These are phyloP conservation scores for Siniperca chuatsi DNA, from an alignment of 2,113 vertebrate species.

Conservation along the genomic window DNA sequence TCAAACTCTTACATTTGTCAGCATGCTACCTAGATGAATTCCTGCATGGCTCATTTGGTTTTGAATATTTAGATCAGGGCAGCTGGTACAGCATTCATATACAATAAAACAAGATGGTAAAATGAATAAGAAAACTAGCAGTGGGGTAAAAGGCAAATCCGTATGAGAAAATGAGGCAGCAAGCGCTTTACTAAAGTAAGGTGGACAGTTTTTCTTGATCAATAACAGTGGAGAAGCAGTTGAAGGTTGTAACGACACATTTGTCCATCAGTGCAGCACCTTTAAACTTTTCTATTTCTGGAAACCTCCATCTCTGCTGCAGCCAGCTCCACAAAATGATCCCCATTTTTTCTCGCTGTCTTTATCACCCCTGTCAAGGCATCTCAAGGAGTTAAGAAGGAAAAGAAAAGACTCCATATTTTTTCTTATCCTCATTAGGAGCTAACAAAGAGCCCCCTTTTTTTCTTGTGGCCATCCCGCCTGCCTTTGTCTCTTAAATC, in stretches of 20 bases:
- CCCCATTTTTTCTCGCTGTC: conserved; percentile 47
- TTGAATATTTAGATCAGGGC: background rate
- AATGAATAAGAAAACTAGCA: background rate
- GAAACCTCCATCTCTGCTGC: conserved; percentile 35
- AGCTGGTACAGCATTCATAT: background rate
- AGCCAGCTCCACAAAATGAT: conserved; percentile 57
- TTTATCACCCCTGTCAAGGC: conserved; percentile 69
- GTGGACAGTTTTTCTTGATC: conserved; percentile 15
- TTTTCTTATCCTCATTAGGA: conserved; percentile 78
- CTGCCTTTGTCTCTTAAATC: conserved; percentile 78
- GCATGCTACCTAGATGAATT: background rate
- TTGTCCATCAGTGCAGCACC: conserved; percentile 44
- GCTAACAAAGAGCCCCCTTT: conserved; percentile 38
- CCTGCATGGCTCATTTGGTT: background rate
- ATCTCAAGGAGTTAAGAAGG: conserved; percentile 57
- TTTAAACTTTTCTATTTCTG: conserved; percentile 61
- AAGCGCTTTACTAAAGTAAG: background rate
- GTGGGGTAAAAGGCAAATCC: background rate
- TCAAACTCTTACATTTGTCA: background rate
- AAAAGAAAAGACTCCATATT: conserved; percentile 67
- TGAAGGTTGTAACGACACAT: conserved; percentile 20
- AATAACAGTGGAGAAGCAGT: conserved; percentile 23
- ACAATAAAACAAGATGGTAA: background rate
- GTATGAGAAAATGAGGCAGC: conserved; percentile 12
- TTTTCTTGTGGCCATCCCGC: conserved; percentile 36